Evolutionary conservation across 2,113 vertebrate species (phyloP).

Genomic region (Acrocephalus kingi): DNA sequence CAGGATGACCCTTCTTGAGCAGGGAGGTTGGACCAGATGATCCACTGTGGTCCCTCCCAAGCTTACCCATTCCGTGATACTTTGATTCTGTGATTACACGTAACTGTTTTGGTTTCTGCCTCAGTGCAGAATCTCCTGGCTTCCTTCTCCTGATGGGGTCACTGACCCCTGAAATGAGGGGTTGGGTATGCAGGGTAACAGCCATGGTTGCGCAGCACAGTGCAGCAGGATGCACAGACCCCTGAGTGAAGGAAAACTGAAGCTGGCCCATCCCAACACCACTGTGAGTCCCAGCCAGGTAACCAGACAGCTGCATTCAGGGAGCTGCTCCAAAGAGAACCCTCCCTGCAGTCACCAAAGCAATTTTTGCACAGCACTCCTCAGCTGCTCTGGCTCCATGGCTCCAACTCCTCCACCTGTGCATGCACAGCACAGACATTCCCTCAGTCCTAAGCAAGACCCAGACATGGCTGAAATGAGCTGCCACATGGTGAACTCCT

Average conservation of each 20-base stretch:
- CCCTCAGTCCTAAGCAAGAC: neutral
- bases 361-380: neutral
- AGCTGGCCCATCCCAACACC: neutral
- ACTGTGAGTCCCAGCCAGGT: neutral
- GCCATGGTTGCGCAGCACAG: accelerated
- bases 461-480: neutral
- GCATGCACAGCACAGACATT: neutral
- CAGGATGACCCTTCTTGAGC: neutral
- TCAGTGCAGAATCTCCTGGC: neutral
- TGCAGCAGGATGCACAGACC: neutral
- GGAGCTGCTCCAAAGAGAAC: neutral
- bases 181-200: neutral
- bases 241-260: neutral
- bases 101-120: neutral
- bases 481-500: neutral
- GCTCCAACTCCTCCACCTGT: neutral
- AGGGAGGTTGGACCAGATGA: neutral
- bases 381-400: neutral
- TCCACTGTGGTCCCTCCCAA: neutral
- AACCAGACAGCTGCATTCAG: neutral
- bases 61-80: neutral
- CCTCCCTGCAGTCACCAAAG: neutral
- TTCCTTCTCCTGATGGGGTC: neutral
- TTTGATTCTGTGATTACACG: neutral
- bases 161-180: neutral